phyloP scores from a whole-genome alignment of 2,113 vertebrate genomes.

The Sterrhoptilus dennistouni region DNA sequence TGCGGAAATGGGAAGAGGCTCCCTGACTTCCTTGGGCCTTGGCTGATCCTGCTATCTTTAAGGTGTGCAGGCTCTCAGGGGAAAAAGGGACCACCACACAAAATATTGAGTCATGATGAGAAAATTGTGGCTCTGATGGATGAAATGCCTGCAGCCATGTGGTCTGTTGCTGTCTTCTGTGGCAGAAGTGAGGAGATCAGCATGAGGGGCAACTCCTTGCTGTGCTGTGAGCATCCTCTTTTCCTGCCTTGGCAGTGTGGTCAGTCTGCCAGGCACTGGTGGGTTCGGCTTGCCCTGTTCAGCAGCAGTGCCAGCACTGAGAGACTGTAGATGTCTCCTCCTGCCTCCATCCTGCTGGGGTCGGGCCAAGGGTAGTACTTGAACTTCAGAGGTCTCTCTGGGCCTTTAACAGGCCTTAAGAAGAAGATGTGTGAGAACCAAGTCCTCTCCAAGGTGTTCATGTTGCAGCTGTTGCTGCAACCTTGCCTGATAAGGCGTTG shows the following conservation, averaged over 20 bases:
- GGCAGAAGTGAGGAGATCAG: not conserved
- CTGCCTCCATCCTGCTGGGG: not conserved
- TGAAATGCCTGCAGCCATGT: not conserved
- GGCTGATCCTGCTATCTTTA: not conserved
- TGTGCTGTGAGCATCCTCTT: not conserved
- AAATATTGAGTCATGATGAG: not conserved
- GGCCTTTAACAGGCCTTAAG: not conserved
- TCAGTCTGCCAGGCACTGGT: not conserved
- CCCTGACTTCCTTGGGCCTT: not conserved
- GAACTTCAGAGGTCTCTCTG: not conserved
- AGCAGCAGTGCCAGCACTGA: not conserved
- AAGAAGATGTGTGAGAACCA: not conserved
- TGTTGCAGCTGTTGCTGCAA: not conserved
- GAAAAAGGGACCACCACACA: not conserved
- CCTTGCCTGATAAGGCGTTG: not conserved
- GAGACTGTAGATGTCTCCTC: fast-evolving
- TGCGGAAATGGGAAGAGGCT: not conserved
- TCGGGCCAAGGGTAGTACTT: not conserved
- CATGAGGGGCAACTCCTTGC: not conserved
- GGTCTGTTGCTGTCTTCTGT: not conserved
- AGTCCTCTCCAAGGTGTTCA: not conserved
- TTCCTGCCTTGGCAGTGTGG: not conserved
- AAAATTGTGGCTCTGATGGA: not conserved
- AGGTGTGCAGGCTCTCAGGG: not conserved
- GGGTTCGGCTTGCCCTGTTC: not conserved